These are phyloP conservation scores for Egretta garzetta DNA, from an alignment of 2,113 vertebrate species.

Conservation along the genomic window DNA sequence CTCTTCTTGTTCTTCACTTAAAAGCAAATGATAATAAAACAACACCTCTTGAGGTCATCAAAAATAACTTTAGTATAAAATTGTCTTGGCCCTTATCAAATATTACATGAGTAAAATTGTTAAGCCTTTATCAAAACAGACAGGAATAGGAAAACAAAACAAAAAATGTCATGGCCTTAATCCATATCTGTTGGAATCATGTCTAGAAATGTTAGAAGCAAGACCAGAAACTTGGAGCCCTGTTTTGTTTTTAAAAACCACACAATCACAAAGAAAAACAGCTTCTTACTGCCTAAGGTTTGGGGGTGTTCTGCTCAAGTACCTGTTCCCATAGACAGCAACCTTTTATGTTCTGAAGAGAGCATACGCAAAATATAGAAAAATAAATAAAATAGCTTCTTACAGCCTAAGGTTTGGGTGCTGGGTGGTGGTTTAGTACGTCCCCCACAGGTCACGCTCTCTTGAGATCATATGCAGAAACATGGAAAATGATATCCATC, in stretches of 20 bases:
- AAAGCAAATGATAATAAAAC: constrained; percentile 71
- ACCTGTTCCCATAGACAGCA: constrained; percentile 52
- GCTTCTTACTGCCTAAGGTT: constrained; percentile 67
- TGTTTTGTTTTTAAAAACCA: constrained; percentile 70
- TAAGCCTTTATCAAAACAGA: constrained; percentile 73
- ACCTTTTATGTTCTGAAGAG: constrained; percentile 56
- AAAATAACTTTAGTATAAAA: constrained; percentile 86
- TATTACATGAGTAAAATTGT: constrained; percentile 76
- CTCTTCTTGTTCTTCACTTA: constrained; percentile 62
- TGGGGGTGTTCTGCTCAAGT: constrained; percentile 51
- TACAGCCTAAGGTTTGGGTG: constrained; percentile 65
- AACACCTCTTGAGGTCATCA: constrained; percentile 79
- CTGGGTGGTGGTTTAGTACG: constrained; percentile 27
- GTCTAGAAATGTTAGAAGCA: constrained; percentile 67
- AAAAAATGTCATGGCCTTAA: constrained; percentile 69
- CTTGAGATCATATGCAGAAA: constrained; percentile 55
- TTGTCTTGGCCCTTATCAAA: constrained; percentile 79
- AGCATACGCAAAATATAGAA: constrained; percentile 70
- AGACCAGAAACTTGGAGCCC: constrained; percentile 65
- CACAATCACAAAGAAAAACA: constrained; percentile 64
- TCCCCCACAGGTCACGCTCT: constrained; percentile 57
- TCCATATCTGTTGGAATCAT: constrained; percentile 58
- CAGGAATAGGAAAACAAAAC: constrained; percentile 45
- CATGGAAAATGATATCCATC: constrained; percentile 37
- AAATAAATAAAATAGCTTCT: constrained; percentile 70